Evolutionary conservation across 2,888 invertebrate genomes (phyloP), one percentile per base, ranked within the genome.

Genomic region (Steinernema scapterisci): DNA sequence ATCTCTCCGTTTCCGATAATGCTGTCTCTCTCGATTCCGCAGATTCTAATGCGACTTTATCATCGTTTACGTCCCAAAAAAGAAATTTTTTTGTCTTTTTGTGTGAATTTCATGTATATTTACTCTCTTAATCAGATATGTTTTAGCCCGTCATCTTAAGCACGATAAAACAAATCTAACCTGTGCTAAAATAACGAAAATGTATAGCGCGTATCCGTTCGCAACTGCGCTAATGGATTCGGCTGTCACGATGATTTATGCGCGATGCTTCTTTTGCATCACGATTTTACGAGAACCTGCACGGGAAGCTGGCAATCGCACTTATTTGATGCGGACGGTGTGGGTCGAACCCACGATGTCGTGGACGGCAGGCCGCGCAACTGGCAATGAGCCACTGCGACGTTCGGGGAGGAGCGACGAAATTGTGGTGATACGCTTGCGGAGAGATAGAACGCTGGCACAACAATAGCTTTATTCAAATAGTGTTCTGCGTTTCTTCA

Each of bases 211-310:
- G 21, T 16, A 63, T 63, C 63, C 63, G n/a, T 63, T 63, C 63
- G 63, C 38, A 31, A 63, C 63, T 48, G 27, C 63, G 16, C 9
- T 31, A n/a, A 38, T 38, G 16, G 9, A 13, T 54, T 5, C 63
- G 63, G 63, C 48, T 27, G 63, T 16, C 19, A 63, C 63, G 63
- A 63, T 63, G 63, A 63, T 63, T 63, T 63, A 27, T 63, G 63
- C 63, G 63, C 63, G 27, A 31, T 31, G 9, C 11, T 63, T 2
- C 9, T 63, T 16, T 63, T 16, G 63, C 63, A 63, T 27, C 19
- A 63, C 63, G 63, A 63, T 63, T 63, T 63, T 63, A 63, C 63
- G 63, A 63, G 27, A 31, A 31, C 63, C 38, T 27, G 63, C 63
- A 13, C 1, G 1, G n/a, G 9, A 1, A 6, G 31, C 63, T 19